Evolutionary conservation across 2,797 vertebrate genomes (phyloP).

Genomic region (Podargus strigoides): DNA sequence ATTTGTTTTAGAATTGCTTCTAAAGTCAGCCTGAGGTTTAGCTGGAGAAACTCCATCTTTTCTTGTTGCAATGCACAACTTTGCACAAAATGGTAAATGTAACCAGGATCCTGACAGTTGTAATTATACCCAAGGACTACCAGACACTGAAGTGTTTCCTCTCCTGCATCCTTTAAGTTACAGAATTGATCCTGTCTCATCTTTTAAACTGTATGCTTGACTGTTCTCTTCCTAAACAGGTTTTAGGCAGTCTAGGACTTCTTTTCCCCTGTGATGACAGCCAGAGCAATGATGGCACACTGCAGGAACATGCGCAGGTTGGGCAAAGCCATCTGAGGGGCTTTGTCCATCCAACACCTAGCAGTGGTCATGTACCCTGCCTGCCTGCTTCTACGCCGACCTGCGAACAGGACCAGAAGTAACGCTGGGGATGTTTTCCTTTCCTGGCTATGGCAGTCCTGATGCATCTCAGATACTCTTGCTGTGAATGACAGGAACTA

Average conservation of each 20-base stretch:
- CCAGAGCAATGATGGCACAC: background rate
- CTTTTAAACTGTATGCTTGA: background rate
- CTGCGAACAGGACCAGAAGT: background rate
- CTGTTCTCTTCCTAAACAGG: background rate
- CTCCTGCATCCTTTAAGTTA: background rate
- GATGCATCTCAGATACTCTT: background rate
- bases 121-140: background rate
- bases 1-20: background rate
- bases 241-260: background rate
- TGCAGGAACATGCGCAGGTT: background rate
- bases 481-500: background rate
- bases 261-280: background rate
- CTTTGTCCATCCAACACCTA: background rate
- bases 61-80: background rate
- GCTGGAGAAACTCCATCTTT: background rate
- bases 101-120: background rate
- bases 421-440: rapidly evolving
- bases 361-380: rapidly evolving
- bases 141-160: background rate
- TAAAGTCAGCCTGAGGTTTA: background rate
- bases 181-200: background rate
- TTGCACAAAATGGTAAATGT: background rate
- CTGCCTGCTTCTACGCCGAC: background rate
- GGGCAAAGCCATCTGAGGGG: background rate
- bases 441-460: background rate